Evolutionary conservation across 2,113 vertebrate species (phyloP).

Genomic region (Solea senegalensis): DNA sequence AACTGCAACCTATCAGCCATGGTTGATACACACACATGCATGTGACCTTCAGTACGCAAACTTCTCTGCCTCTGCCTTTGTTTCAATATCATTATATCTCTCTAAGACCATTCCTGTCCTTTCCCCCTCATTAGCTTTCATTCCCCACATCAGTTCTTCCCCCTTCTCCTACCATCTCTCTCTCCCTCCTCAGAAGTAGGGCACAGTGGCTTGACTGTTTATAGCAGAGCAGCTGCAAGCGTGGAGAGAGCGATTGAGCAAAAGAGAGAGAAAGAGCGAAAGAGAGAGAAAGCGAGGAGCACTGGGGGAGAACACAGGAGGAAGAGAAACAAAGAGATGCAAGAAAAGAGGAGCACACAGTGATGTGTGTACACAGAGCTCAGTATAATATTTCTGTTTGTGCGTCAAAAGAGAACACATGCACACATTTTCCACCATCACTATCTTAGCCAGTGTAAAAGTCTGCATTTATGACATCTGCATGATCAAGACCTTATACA

Average conservation of each 20-base stretch:
- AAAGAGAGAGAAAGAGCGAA: neutral
- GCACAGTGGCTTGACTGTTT: conserved; percentile 77
- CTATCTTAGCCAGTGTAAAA: conserved; percentile 51
- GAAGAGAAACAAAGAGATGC: conserved; percentile 6
- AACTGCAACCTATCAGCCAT: conserved; percentile 35
- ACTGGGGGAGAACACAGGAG: conserved; percentile 21
- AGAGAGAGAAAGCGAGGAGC: neutral
- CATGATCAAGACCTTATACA: neutral
- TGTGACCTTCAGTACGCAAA: neutral
- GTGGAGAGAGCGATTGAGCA: conserved; percentile 23
- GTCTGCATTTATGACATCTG: conserved; percentile 62
- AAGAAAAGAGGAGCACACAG: conserved; percentile 1
- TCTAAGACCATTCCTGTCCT: conserved; percentile 29
- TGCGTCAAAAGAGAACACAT: conserved; percentile 3
- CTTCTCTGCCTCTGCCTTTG: conserved; percentile 17
- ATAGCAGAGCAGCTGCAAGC: conserved; percentile 72
- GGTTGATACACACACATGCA: conserved; percentile 17
- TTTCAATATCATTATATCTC: conserved; percentile 40
- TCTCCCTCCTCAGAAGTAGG: conserved; percentile 69
- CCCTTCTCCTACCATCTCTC: conserved; percentile 40
- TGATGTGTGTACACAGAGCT: conserved; percentile 1
- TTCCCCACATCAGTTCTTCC: conserved; percentile 39
- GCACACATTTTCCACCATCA: conserved; percentile 1
- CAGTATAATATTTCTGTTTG: conserved; percentile 23
- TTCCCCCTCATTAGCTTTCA: conserved; percentile 54